A percentile compares a stretch with the other conserved stretches of the same genome.
Evolutionary conservation across 2,113 vertebrate species (phyloP).

Genomic region (Channa maculata): DNA sequence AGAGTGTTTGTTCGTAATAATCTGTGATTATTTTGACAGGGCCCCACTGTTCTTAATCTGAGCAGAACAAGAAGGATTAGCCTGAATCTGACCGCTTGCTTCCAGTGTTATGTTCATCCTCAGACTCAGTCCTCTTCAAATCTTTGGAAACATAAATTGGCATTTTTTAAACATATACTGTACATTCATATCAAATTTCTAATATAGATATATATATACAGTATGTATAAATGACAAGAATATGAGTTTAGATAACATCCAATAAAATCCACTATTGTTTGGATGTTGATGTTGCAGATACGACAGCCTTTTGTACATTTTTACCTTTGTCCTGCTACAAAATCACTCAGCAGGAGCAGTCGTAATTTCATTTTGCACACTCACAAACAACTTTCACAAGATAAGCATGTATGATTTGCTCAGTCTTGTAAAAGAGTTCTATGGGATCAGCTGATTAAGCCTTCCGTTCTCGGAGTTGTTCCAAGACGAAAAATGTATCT

Average conservation of each 20-base stretch:
- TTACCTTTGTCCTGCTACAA: not conserved
- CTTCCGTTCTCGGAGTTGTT: conserved; percentile 29
- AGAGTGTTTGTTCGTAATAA: conserved; percentile 45
- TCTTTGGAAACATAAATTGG: not conserved
- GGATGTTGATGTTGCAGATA: not conserved
- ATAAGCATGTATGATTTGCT: conserved; percentile 8
- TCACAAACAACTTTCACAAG: conserved; percentile 29
- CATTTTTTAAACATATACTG: not conserved
- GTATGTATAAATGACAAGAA: not conserved
- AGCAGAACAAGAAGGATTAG: conserved; percentile 60
- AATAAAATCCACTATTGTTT: not conserved
- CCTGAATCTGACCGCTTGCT: conserved; percentile 53
- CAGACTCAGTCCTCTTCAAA: conserved; percentile 19
- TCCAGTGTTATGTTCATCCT: conserved; percentile 49
- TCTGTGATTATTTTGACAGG: conserved; percentile 61
- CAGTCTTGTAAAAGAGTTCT: conserved; percentile 28
- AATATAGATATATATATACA: not conserved
- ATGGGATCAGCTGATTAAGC: conserved; percentile 19
- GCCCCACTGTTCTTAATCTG: conserved; percentile 63
- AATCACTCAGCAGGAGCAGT: not conserved
- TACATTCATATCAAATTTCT: not conserved
- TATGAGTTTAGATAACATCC: too few relatives aligned
- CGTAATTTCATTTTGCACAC: conserved; percentile 19
- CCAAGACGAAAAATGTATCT: conserved; percentile 53
- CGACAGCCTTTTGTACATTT: not conserved